Base-by-base conservation (phyloP, 2,888 invertebrate genomes). In the Onchidella celtica region DNA sequence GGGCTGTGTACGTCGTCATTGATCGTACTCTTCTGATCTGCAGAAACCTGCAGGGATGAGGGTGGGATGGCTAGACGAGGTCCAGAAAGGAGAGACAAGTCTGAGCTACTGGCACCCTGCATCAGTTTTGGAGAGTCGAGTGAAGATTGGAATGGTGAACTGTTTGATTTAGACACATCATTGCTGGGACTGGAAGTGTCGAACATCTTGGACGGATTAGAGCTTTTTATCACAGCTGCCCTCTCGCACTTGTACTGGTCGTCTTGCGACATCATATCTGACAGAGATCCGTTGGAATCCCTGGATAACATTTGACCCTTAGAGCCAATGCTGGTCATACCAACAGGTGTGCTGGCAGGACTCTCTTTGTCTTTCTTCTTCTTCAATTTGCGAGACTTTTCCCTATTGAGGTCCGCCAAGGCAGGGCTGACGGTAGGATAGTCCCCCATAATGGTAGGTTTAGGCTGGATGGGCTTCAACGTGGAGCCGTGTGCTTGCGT, bases 1-100 rank as follows among this genome's bases (percentile, higher is more conserved):
- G 98, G 98, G 93, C 98, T 98, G 92, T 96, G 96, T 0, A 96
- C 96, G 93, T 96, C 96, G 85, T 96, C 96, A 79, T 81, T 89
- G 17, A 90, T 84, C 6, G 88, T 88, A n/a, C 87, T 86, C 78
- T 88, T 89, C 57, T 85, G 83, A 69, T 88, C 84, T 27, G 85
- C 84, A 1, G 87, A 87, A 17, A 79, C 55, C 4, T 61, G 55
- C 36, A 82, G n/a, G 2, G 74, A 32, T 6, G 82, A 79, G 0
- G 79, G 78, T 9, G 74, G 74, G 4, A 81, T n/a, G 6, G 59
- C 74, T 29, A 69, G 4, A 9, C 81, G 63, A 27, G 47, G 34
- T 40, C 65, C n/a, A 69, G 74, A n/a, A 27, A 65, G 9, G 27
- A 55, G 21, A 34, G 79, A n/a, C 29, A 47, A 4, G 9, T 72